Percentiles rank a stretch among this genome's conserved stretches.
phyloP scores from a whole-genome alignment of 2,888 invertebrate species.

The Drosophila maculinotata region DNA sequence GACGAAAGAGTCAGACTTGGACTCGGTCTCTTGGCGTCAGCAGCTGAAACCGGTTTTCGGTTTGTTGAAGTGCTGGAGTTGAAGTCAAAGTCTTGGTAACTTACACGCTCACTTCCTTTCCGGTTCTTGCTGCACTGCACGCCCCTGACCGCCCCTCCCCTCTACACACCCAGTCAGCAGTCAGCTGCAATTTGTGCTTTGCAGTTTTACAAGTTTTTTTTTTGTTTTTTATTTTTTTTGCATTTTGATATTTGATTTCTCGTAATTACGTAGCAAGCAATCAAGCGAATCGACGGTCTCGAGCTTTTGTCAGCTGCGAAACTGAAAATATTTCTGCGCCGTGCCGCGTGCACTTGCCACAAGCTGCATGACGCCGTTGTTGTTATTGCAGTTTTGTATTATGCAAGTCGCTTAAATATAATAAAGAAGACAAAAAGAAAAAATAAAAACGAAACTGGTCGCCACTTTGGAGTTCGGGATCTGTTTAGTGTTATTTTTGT shows the following conservation, averaged over 20 bases:
- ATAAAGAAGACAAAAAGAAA: constrained; percentile 1
- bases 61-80: constrained; percentile 26
- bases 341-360: constrained; percentile 68
- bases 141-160: not conserved
- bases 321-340: constrained; percentile 66
- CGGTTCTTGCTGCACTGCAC: constrained; percentile 68
- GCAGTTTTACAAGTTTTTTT: constrained; percentile 58
- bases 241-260: constrained; percentile 58
- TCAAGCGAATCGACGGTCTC: constrained; percentile 65
- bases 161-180: constrained; percentile 27
- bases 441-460: constrained; percentile 70
- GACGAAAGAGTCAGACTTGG: constrained; percentile 7
- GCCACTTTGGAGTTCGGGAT: constrained; percentile 21
- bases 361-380: constrained; percentile 28
- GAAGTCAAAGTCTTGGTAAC: constrained; percentile 78
- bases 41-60: constrained; percentile 60
- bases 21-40: constrained; percentile 27
- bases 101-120: constrained; percentile 79
- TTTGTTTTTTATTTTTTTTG: constrained; percentile 6
- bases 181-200: constrained; percentile 70
- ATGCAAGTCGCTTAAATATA: constrained; percentile 59
- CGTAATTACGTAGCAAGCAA: constrained; percentile 72
- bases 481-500: constrained; percentile 14
- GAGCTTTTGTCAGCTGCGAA: constrained; percentile 65
- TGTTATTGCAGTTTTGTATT: constrained; percentile 42